These are phyloP conservation scores for Aphodius sticticus DNA, from an alignment of 2,888 invertebrate species.

Conservation along the genomic window DNA sequence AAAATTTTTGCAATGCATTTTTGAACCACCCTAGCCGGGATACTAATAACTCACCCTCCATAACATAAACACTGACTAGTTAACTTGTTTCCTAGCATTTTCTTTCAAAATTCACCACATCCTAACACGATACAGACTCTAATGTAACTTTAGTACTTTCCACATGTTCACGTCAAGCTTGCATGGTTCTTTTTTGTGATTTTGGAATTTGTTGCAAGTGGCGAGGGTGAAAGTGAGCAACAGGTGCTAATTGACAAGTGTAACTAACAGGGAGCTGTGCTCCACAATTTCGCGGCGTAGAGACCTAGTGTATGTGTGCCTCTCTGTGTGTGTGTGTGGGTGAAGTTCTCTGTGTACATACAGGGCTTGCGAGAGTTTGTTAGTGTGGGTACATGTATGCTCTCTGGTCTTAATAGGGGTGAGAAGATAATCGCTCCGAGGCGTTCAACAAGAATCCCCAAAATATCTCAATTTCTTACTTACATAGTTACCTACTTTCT, in stretches of 20 bases:
- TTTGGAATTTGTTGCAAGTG: background rate
- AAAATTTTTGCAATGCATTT: no score
- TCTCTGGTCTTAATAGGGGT: background rate
- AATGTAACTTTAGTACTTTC: background rate
- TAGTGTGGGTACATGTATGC: background rate
- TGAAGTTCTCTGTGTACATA: background rate
- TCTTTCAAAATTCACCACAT: no score
- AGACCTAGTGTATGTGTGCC: background rate
- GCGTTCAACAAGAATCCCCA: background rate
- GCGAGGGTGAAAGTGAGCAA: background rate
- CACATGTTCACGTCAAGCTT: background rate
- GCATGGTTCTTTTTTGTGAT: background rate
- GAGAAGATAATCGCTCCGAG: background rate
- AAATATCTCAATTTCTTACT: background rate
- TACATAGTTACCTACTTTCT: background rate
- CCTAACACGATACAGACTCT: background rate
- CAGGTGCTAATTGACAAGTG: background rate
- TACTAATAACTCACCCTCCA: no score
- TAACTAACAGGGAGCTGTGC: background rate
- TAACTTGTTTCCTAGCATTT: no score
- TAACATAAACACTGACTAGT: no score
- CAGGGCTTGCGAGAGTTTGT: background rate
- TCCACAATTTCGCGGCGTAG: background rate
- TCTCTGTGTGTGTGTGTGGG: background rate
- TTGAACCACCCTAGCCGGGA: no score